Evolutionary conservation across 2,797 vertebrate genomes (phyloP), one percentile per base, ranked within the genome.

Genomic region (Tenualosa ilisha): DNA sequence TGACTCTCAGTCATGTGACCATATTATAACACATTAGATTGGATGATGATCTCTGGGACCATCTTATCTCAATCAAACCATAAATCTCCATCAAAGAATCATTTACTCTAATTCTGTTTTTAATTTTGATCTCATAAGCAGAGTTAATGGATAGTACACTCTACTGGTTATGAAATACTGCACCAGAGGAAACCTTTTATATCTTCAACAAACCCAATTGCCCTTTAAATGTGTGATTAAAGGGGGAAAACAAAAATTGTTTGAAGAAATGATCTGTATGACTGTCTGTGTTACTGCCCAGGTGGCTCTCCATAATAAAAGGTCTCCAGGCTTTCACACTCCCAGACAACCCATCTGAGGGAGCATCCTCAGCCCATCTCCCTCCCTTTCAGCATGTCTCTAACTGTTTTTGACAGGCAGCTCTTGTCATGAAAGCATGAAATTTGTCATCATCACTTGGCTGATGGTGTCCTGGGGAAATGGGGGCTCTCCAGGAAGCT

Each of bases 121-220:
- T 75, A 75, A 43, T 75, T 43, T 86, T 87, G 85, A 84, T 88
- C 49, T 82, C 50, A 37, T 68, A 53, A 65, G 22, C 22, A 15
- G 12, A 59, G 84, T 22, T 37, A 81, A 75, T 75, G 31, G 68
- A 43, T 20, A 75, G 20, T 37, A 75, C 37, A 75, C 68, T 43
- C 8, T 37, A 75, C 13, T 40, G 68, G 1, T 4, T 40, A 4
- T 40, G 68, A 40, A 75, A 37, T 13, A 37, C 31, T 75, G 68
- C 26, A 12, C 65, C 65, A 72, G 65, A 31, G 12, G 26, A 72
- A 15, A 68, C 11, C 26, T 68, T 68, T 68, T 31, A 22, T 56
- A 20, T 56, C 54, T 17, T 68, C 65, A 75, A 37, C 12, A 11
- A 40, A 37, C 68, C 65, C 12, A 9, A 68, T 31, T 31, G 26